Percentiles rank a stretch among this genome's conserved stretches.
Evolutionary conservation across 2,113 vertebrate genomes (phyloP).

Genomic region (Lagenorhynchus albirostris): DNA sequence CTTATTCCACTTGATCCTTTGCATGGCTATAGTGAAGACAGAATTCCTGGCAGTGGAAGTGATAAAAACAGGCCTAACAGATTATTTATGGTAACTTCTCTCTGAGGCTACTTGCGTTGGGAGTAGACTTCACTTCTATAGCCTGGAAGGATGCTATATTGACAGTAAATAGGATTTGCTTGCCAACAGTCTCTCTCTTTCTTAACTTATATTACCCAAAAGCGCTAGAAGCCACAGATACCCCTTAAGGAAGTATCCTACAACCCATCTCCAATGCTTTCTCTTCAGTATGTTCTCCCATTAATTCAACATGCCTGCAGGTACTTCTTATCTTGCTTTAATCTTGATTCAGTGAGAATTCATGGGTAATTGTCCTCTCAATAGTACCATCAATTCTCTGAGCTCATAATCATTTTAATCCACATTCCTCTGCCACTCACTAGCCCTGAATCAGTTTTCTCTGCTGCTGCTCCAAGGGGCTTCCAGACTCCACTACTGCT

Average conservation of each 20-base stretch:
- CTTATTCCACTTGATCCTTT: background rate
- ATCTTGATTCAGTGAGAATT: background rate
- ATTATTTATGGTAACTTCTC: background rate
- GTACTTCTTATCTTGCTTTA: background rate
- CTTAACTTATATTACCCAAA: constrained; percentile 22
- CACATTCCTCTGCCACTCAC: background rate
- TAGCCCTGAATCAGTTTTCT: constrained; percentile 5
- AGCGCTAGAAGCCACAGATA: background rate
- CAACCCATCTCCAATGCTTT: background rate
- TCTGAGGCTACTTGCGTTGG: background rate
- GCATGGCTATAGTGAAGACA: background rate
- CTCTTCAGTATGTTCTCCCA: background rate
- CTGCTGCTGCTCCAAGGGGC: background rate
- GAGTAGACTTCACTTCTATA: background rate
- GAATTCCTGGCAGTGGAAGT: constrained; percentile 16
- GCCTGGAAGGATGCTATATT: background rate
- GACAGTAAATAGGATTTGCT: background rate
- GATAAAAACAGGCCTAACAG: background rate
- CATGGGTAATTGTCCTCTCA: background rate
- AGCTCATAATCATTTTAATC: constrained; percentile 38
- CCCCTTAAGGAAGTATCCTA: constrained; percentile 1
- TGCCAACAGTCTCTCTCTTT: background rate
- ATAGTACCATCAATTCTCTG: background rate
- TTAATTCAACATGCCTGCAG: background rate
- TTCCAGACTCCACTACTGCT: background rate